Evolutionary conservation across 2,797 vertebrate genomes (phyloP), one percentile per base, ranked within the genome.

Genomic region (Sebastiscus albofasciatus): DNA sequence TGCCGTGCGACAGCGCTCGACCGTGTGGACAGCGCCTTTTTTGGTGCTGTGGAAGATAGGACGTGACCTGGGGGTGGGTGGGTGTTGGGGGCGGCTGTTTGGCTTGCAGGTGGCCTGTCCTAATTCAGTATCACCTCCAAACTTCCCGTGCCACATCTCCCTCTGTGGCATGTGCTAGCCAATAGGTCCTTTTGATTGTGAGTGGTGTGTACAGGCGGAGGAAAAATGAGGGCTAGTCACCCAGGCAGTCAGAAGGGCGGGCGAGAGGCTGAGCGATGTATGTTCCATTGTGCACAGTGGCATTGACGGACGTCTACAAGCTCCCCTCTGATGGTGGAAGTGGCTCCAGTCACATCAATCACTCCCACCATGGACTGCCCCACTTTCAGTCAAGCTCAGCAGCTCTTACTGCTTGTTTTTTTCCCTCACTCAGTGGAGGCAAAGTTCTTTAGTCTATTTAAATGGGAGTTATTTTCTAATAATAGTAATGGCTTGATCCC

Each of bases 291-390:
- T 94, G 91, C 90, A 82, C 87, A 82, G 91, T 94, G 92, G 92
- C 92, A 91, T 91, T 95, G 94, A 96, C 93, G 88, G 94, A 94
- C 93, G 80, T 92, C 89, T 92, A 96, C 95, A 94, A 93, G 93
- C 94, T 93, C 93, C 92, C 92, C 93, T 92, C 90, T 91, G 94
- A 94, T 92, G 91, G 92, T 92, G 92, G 93, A 92, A 93, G 90
- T 90, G 90, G 92, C 93, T 94, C 89, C 87, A 92, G 92, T 94
- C 94, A 90, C 93, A 95, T 95, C 96, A 94, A 95, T 96, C 95
- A 95, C 89, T 88, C 72, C 84, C 79, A 79, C 87, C 12, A 70
- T 81, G 76, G 87, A 92, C 84, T 88, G 92, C 83, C 90, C 87
- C 79, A 87, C 90, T 94, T 93, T 85, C 89, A 92, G 88, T 92